phyloP scores from a whole-genome alignment of 2,113 vertebrate species.

The Hucho hucho region DNA sequence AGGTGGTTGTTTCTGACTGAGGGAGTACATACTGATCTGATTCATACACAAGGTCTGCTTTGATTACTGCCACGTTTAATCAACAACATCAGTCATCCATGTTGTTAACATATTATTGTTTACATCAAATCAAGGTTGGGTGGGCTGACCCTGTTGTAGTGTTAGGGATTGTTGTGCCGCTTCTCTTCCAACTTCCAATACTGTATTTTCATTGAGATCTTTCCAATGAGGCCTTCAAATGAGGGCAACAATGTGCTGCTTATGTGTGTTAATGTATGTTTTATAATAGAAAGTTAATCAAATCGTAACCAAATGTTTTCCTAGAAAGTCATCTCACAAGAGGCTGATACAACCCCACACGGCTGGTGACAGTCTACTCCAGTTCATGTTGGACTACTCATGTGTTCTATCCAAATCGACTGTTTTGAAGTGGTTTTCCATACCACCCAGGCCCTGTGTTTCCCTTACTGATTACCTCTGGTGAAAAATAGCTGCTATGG shows the following conservation, averaged over 20 bases:
- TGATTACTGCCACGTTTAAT: not conserved
- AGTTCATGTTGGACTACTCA: too few relatives aligned
- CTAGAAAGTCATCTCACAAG: not conserved
- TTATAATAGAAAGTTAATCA: too few relatives aligned
- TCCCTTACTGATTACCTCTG: not conserved
- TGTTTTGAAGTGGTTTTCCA: not conserved
- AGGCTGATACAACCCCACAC: not conserved
- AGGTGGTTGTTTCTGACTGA: too few relatives aligned
- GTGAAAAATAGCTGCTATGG: not conserved
- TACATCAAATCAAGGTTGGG: not conserved
- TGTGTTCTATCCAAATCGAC: too few relatives aligned
- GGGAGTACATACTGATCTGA: not conserved
- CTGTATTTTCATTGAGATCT: not conserved
- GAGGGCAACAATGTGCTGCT: too few relatives aligned
- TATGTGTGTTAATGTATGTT: too few relatives aligned
- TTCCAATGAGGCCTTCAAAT: not conserved
- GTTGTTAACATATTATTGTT: not conserved
- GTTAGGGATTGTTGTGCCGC: not conserved
- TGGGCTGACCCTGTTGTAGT: not conserved
- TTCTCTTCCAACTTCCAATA: not conserved
- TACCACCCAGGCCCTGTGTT: not conserved
- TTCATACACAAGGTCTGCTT: slow-evolving; percentile 4
- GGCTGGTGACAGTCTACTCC: too few relatives aligned
- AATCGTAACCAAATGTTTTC: not conserved
- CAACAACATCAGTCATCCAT: not conserved